Base-by-base conservation (phyloP, 1,140 invertebrate genomes). In the Macrocentrus cingulum region DNA sequence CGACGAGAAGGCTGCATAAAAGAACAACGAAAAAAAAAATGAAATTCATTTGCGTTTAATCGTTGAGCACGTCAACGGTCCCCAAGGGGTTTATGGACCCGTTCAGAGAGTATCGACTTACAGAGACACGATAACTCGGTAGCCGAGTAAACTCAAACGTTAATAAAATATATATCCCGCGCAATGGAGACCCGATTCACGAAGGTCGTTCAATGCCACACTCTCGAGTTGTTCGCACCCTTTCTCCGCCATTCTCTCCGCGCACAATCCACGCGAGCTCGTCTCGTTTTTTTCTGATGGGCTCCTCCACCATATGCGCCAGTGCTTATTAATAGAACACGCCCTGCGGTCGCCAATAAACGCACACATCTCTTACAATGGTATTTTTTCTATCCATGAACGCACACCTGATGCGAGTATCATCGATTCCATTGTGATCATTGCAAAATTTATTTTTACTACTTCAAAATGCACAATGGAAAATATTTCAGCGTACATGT, bases 181-280 rank as follows among this genome's bases (percentile, higher is more conserved):
- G 59, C 42, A 56, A 34, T 34, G 29, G 60, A 66, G 68, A 73
- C 62, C 66, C 63, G 74, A 75, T 79, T 75, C 59, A 66, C 62
- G 74, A 79, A 77, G 76, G 75, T 70, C 76, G 76, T 79, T 77
- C 76, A 77, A 77, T 79, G 75, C 74, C 75, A 66, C 62, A 60
- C 63, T 63, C 62, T 6, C 29, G 29, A 7, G 11, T n/a, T 60
- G 37, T 56, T 42, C 69, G 64, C 63, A 59, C 67, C 69, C 67
- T 48, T 19, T 9, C 15, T 19, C 11, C 22, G 16, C 32, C 34
- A 34, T 20, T 19, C 19, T 13, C 42, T 34, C 25, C 1, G 25
- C 44, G 23, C 23, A 41, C n/a, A 16, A n/a, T 15, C n/a, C 1
- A n/a, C n/a, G n/a, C n/a, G n/a, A 5, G 18, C 22, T 36, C 25